A percentile compares a stretch with the other conserved stretches of the same genome.
These are phyloP conservation scores for Drosophila histrio DNA, from an alignment of 2,888 invertebrate genomes.

Conservation along the genomic window DNA sequence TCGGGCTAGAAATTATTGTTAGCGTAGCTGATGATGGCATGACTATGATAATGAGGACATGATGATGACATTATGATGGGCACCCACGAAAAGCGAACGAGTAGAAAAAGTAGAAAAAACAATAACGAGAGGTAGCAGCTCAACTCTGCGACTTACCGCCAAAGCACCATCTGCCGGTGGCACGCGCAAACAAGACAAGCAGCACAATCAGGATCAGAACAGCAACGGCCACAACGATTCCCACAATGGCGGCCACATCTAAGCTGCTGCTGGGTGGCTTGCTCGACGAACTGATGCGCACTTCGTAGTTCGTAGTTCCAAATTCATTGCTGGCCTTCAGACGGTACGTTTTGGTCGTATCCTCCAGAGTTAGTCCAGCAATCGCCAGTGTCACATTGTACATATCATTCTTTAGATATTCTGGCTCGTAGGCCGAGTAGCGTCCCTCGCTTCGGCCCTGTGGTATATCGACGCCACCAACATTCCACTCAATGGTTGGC, in stretches of 20 bases:
- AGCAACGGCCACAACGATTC: constrained; percentile 89
- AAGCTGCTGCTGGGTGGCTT: constrained; percentile 88
- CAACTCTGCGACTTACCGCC: constrained; percentile 91
- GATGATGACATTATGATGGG: constrained; percentile 49
- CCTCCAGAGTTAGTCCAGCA: constrained; percentile 89
- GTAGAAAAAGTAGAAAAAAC: not conserved
- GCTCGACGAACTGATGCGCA: constrained; percentile 89
- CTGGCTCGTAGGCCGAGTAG: constrained; percentile 81
- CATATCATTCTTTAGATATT: constrained; percentile 86
- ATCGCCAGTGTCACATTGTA: constrained; percentile 89
- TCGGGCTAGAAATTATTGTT: constrained; percentile 69
- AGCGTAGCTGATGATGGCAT: constrained; percentile 74
- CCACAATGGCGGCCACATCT: constrained; percentile 91
- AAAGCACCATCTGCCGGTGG: constrained; percentile 94
- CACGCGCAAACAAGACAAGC: constrained; percentile 89
- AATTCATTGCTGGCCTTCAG: constrained; percentile 89
- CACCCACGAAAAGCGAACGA: constrained; percentile 59
- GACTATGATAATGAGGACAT: constrained; percentile 33
- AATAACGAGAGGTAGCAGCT: not conserved
- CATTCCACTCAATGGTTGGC: constrained; percentile 89
- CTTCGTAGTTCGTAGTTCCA: constrained; percentile 87
- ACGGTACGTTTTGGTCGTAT: constrained; percentile 89
- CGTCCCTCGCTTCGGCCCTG: constrained; percentile 85
- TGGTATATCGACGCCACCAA: constrained; percentile 85
- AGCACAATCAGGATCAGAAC: constrained; percentile 89